Base-by-base conservation (phyloP, 2,888 invertebrate genomes). In the Apodemia mormo region DNA sequence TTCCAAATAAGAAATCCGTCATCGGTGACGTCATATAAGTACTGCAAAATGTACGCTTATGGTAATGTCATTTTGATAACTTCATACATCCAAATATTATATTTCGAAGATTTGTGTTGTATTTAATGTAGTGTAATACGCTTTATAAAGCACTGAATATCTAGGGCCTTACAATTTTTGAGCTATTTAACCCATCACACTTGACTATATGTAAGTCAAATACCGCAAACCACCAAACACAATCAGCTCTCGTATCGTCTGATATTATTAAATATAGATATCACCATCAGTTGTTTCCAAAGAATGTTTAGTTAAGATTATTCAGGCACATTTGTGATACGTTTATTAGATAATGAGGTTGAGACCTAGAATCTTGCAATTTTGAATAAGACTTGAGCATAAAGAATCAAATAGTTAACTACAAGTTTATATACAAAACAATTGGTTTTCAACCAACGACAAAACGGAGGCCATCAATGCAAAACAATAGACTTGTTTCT, bases 241-340 rank as follows among this genome's bases (percentile, higher is more conserved):
- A 30, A 61, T 33, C 61, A 33, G 61, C 61, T 61, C 61, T 61
- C 61, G 61, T 61, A 33, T 49, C 49, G 33, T 33, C 30, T 61
- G 61, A 61, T 61, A 61, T 61, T 61, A 61, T 61, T 61, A 61
- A 61, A 61, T 61, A 61, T 61, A 61, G 30, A 29, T 56, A 12
- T 33, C 29, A 61, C 61, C 61, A 33, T 33, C 61, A 61, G 33
- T 61, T 33, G 14, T 30, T 30, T 61, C 61, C 61, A 61, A 61
- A 61, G 61, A 61, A 61, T 33, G 12, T 61, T 61, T 30, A 61
- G 61, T 61, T 61, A 61, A 61, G 61, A 61, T 61, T 61, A 61
- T 12, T 61, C 30, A 61, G 30, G 61, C 33, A 61, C 61, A 61
- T 33, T 61, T 33, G 61, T 61, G 33, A 61, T 61, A 30, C 61